Evolutionary conservation across 2,888 invertebrate genomes (phyloP), one percentile per base, ranked within the genome.

Genomic region (Elysia crispata): DNA sequence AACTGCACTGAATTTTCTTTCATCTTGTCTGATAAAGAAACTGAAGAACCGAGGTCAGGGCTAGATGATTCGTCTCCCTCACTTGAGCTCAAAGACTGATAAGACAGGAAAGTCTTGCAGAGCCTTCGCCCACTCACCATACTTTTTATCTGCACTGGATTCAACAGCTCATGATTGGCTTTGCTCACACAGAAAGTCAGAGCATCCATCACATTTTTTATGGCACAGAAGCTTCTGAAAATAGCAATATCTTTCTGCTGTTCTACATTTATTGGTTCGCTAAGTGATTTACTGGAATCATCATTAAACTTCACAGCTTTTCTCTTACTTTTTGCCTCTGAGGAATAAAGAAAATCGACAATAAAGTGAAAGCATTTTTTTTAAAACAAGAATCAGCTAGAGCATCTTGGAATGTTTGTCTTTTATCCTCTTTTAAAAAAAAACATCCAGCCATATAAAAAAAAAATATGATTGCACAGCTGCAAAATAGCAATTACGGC

Each of bases 201-300:
- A n/a, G 87, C 87, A 70, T 89, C 89, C 89, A 90, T 89, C 49
- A 90, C 84, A 76, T 86, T 86, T 79, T 87, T 89, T n/a, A 91
- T 76, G 50, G 87, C 87, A 87, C 89, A 89, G 82, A 86, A 91
- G 13, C 90, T 89, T 23, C 86, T 84, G 82, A 86, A 91, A 54
- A 90, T 87, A 23, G 89, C 83, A 57, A 89, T 86, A 79, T 90
- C 91, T 57, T 86, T 85, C 76, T 86, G 84, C 81, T 88, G 88
- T 57, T 90, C 90, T n/a, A 88, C 83, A 81, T 87, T 87, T 73
- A 89, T 84, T 23, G 84, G 83, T 30, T 83, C 83, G 23, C 23
- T 67, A 28, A 30, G 31, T 13, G n/a, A 50, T 25, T 57, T 25
- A 1, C 33, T 64, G 11, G 69, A 66, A 13, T 84, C 83, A 57